Base-by-base conservation (phyloP, 2,888 invertebrate species). In the Diplolepis rosae region DNA sequence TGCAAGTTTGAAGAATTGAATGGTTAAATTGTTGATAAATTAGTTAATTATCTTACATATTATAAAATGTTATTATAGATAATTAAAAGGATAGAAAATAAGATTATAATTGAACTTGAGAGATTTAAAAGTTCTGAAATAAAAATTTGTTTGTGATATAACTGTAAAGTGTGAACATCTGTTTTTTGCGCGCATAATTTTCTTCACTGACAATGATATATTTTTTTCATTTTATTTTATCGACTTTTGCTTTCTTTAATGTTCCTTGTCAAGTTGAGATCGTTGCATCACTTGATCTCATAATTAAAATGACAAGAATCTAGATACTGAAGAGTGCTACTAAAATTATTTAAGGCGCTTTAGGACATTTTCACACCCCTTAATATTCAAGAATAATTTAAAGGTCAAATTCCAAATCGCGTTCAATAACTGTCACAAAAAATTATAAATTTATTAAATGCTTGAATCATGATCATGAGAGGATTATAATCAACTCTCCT, bases 191-290 rank as follows among this genome's bases (percentile, higher is more conserved):
- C 5, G 35, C 32, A 56, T 35, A 11, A 22, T 22, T 32, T 9
- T 35, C 35, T 18, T 56, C 24, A 35, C 22, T 56, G 56, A 35
- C 56, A 56, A 56, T 35, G 35, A 35, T 6, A 35, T 56, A n/a
- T n/a, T n/a, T n/a, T n/a, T 56, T 56, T 22, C 18, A 22, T 35
- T 35, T 22, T 56, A 22, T 54, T 56, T 32, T 56, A 24, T 56
- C 32, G 56, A 35, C 56, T 35, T 56, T 22, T 56, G 56, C 5
- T 18, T 13, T 9, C 22, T 24, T 56, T 22, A 35, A 56, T 32
- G 32, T 56, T 22, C 22, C 9, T 35, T 56, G 56, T 56, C 56
- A 56, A 35, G 11, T 56, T 56, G 13, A 56, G 32, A 18, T 52
- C 28, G 7, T n/a, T 32, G 13, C 5, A 18, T 13, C 32, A 56